These are phyloP conservation scores for Nematostella vectensis DNA, from an alignment of 92 coral and sea anemone species.

Conservation along the genomic window DNA sequence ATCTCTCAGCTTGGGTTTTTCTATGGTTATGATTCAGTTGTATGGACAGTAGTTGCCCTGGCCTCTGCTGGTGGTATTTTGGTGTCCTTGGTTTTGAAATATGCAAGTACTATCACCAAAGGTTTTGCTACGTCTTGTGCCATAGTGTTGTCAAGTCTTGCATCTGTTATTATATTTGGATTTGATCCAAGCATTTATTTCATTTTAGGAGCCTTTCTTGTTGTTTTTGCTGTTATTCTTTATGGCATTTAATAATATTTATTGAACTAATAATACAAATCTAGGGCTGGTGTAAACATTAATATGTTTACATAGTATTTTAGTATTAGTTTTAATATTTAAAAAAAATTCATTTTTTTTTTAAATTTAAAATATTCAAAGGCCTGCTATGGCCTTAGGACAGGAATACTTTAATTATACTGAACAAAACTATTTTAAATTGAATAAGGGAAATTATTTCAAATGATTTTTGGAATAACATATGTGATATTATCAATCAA, in stretches of 20 bases:
- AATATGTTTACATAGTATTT: too few relatives aligned
- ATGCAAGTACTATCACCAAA: slow-evolving; percentile 72
- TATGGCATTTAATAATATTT: slow-evolving; percentile 26
- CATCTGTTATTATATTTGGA: slow-evolving; percentile 61
- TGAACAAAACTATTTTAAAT: too few relatives aligned
- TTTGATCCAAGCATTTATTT: slow-evolving; percentile 57
- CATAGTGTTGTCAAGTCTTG: slow-evolving; percentile 64
- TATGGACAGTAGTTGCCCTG: slow-evolving; percentile 46
- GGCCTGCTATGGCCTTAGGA: too few relatives aligned
- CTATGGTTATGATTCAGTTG: slow-evolving; percentile 53
- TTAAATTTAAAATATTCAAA: too few relatives aligned
- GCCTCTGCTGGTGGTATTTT: slow-evolving; percentile 69
- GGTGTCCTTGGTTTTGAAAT: slow-evolving; percentile 64
- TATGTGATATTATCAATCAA: too few relatives aligned
- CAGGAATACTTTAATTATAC: too few relatives aligned
- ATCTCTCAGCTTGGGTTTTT: slow-evolving; percentile 51
- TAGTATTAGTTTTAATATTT: too few relatives aligned
- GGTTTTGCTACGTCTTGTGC: slow-evolving; percentile 89
- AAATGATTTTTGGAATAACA: too few relatives aligned
- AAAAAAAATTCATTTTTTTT: too few relatives aligned
- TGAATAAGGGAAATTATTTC: too few relatives aligned
- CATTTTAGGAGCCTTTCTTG: slow-evolving; percentile 50
- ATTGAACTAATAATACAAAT: too few relatives aligned
- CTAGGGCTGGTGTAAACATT: too few relatives aligned
- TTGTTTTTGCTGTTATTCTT: slow-evolving; percentile 46